A percentile compares a stretch with the other conserved stretches of the same genome.
Conservation (phyloP, 2,888 invertebrate genomes). For the Byasa hedistus region DNA sequence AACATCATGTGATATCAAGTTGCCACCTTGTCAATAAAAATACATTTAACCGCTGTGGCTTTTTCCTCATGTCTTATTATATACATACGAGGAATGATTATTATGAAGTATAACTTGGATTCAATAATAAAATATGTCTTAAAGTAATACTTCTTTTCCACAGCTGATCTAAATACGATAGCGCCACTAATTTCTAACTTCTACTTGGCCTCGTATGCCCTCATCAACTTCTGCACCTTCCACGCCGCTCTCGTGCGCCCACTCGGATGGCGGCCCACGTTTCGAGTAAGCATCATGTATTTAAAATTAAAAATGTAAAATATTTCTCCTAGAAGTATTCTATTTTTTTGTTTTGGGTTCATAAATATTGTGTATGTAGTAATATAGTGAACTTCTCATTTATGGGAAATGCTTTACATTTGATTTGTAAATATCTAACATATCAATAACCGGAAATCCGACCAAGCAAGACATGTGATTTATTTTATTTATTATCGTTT, state of each 20-base stretch:
- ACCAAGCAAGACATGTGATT: background rate
- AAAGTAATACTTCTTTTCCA: background rate
- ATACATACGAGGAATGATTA: no score
- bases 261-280: conserved; percentile 94
- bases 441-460: background rate
- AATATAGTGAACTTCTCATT: no score
- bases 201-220: conserved; percentile 95
- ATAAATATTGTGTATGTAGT: no score
- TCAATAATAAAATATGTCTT: background rate
- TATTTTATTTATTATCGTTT: conserved; percentile 38
- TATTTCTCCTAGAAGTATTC: no score
- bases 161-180: conserved; percentile 92
- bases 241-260: conserved; percentile 94
- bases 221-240: conserved; percentile 97
- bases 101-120: background rate
- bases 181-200: conserved; percentile 97
- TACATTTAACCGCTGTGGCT: no score
- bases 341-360: no score
- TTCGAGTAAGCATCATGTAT: conserved; percentile 82
- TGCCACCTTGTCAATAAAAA: no score
- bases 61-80: no score
- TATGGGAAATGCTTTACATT: background rate
- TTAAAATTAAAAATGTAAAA: background rate
- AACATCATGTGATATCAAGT: no score
- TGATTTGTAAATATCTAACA: background rate